Base-by-base conservation (phyloP, 2,113 vertebrate species). In the Polyodon spathula region DNA sequence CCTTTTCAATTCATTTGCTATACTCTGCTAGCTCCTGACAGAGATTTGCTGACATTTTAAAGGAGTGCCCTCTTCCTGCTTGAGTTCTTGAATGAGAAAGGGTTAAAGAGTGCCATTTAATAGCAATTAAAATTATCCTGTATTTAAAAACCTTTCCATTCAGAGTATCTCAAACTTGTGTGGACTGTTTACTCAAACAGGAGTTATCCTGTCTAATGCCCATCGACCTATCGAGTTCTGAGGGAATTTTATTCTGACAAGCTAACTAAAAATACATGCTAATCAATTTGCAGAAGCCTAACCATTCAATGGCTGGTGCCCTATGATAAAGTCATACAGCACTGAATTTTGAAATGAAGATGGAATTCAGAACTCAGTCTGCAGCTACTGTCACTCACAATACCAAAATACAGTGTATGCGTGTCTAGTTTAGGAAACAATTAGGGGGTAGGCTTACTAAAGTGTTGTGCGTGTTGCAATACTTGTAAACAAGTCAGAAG, bases 181-280 rank as follows among this genome's bases (percentile, higher is more conserved):
- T 50, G 46, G n/a, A 50, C 46, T 50, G n/a, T 50, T 50, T 50
- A 14, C 4, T n/a, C 11, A 50, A 50, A 12, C 7, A 10, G n/a
- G 11, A 6, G 12, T 15, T 53, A 40, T 14, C 1, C 41, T 43
- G 40, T 42, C 52, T 62, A 38, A 4, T 46, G 40, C 56, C 53
- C 40, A 44, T 27, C 42, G 16, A 55, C n/a, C 43, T 62, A 56
- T 62, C 27, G 27, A 56, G 43, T 56, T 10, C 15, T 55, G 41
- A 42, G 68, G 69, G 69, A 71, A 71, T 79, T 72, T 73, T 72
- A 75, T 78, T 73, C 78, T 74, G 79, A 75, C 72, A 70, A 75
- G 79, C 81, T 79, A 80, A 81, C 79, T 85, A 84, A 82, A 84
- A 81, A 76, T n/a, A 77, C 78, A 83, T 84, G 82, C 77, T 84